phyloP scores from a whole-genome alignment of 2,113 vertebrate genomes.

The Aptenodytes forsteri region DNA sequence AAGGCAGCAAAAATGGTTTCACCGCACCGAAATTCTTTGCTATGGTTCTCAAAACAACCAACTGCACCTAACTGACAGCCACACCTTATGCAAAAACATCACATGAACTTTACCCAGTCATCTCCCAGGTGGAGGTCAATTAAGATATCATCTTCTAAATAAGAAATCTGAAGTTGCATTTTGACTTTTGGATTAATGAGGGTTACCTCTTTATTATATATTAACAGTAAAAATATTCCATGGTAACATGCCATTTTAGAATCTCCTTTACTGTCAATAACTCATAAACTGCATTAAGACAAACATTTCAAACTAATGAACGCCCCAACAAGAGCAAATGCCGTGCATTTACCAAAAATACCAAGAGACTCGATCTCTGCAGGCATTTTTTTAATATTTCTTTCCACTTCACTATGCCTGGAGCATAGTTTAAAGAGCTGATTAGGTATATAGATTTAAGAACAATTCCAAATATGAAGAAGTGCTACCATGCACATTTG shows the following conservation, averaged over 20 bases:
- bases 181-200: not conserved
- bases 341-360: not conserved
- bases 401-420: not conserved
- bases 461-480: not conserved
- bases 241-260: not conserved
- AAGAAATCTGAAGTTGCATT: not conserved
- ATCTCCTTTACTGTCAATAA: not conserved
- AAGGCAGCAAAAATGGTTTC: constrained; percentile 19
- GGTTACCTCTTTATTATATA: not conserved
- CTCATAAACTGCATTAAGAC: not conserved
- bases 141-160: not conserved
- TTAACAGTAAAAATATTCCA: not conserved
- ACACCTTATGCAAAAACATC: not conserved
- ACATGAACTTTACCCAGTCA: not conserved
- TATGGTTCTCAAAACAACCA: constrained; percentile 20
- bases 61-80: not conserved
- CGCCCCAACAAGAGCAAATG: not conserved
- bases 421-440: not conserved
- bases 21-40: not conserved
- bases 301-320: not conserved
- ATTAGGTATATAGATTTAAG: not conserved
- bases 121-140: not conserved
- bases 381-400: not conserved
- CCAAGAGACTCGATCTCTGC: not conserved
- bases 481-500: not conserved